Conservation (phyloP, 2,113 vertebrate species). For the Misgurnus anguillicaudatus region DNA sequence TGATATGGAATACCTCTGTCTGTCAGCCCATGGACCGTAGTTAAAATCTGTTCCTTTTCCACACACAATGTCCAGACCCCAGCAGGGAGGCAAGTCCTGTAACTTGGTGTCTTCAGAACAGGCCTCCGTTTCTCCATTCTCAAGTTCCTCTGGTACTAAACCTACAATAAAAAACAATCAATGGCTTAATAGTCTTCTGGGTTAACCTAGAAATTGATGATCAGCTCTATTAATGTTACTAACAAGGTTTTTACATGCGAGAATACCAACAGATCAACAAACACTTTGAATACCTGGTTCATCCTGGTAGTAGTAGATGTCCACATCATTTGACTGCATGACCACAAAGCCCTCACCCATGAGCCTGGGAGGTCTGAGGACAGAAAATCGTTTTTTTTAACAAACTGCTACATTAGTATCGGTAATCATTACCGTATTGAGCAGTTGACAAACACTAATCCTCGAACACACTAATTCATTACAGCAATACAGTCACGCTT, state of each 20-base stretch:
- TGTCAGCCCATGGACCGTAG: constrained; percentile 97
- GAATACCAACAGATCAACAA: background rate
- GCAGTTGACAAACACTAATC: constrained; percentile 11
- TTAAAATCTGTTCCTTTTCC: constrained; percentile 99
- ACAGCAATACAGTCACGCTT: background rate
- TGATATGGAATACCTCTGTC: constrained; percentile 82
- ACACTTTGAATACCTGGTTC: constrained; percentile 83
- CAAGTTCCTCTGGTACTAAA: constrained; percentile 89
- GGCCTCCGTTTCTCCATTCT: constrained; percentile 81
- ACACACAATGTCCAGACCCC: constrained; percentile 97
- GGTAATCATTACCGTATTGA: background rate
- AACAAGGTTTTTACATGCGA: background rate
- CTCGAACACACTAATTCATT: background rate
- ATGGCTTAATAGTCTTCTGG: too few relatives aligned
- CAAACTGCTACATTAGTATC: constrained; percentile 3
- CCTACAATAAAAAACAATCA: constrained; percentile 68
- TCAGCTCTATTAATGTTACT: background rate
- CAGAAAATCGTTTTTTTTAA: background rate
- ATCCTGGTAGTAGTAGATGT: constrained; percentile 98
- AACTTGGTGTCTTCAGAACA: constrained; percentile 87
- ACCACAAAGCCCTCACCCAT: constrained; percentile 99
- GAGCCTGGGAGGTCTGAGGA: constrained; percentile 86
- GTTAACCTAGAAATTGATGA: too few relatives aligned
- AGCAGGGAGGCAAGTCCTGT: constrained; percentile 95
- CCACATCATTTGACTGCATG: constrained; percentile 98